phyloP scores from a whole-genome alignment of 2,797 vertebrate species.

The Potorous gilbertii region DNA sequence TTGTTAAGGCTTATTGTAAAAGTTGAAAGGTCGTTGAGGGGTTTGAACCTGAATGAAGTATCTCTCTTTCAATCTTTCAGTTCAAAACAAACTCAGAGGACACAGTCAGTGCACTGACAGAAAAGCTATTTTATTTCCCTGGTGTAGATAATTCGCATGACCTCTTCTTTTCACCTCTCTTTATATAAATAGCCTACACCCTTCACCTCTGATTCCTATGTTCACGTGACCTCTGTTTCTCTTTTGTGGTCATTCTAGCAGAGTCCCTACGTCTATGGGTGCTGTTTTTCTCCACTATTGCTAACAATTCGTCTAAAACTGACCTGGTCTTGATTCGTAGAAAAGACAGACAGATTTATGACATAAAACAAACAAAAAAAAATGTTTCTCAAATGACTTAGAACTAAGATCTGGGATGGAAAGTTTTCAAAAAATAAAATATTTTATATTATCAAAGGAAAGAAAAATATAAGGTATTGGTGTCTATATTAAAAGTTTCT shows the following conservation, averaged over 20 bases:
- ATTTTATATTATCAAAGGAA: background rate
- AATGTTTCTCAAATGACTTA: background rate
- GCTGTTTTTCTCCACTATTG: background rate
- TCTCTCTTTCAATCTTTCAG: slow-evolving; percentile 70
- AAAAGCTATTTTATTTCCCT: slow-evolving; percentile 72
- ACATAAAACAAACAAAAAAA: background rate
- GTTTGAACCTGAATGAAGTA: slow-evolving; percentile 71
- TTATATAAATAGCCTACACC: slow-evolving; percentile 59
- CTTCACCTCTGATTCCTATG: slow-evolving; percentile 51
- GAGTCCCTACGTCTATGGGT: background rate
- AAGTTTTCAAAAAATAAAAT: background rate
- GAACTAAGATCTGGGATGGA: background rate
- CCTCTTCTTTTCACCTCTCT: slow-evolving; percentile 71
- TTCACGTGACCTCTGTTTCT: background rate
- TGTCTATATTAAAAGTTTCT: background rate
- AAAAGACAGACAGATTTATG: background rate
- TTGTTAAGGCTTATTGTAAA: slow-evolving; percentile 74
- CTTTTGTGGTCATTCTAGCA: background rate
- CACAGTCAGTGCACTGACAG: slow-evolving; percentile 69
- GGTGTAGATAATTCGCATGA: slow-evolving; percentile 72
- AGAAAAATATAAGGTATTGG: background rate
- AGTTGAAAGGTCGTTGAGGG: slow-evolving; percentile 70
- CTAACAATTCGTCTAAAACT: background rate
- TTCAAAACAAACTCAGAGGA: slow-evolving; percentile 72
- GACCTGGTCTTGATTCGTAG: background rate